A percentile compares a stretch with the other conserved stretches of the same genome.
Conservation (phyloP, 2,797 vertebrate genomes). For the Rhinoraja longicauda region DNA sequence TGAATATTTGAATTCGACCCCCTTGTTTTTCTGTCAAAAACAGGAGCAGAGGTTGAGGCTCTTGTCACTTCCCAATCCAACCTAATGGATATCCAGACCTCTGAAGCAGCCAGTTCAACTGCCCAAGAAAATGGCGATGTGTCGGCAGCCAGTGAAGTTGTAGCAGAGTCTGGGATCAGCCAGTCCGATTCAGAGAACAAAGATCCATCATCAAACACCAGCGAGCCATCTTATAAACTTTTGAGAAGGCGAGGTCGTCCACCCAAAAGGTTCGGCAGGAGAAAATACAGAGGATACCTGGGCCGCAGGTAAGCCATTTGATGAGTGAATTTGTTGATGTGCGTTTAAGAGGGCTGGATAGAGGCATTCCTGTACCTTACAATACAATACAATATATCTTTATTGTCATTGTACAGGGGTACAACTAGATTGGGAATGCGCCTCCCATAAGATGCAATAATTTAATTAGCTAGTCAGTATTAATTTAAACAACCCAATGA, state of each 20-base stretch:
- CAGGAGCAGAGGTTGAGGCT: conserved; percentile 59
- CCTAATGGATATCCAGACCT: conserved; percentile 50
- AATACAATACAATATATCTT: too few relatives aligned
- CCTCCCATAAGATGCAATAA: too few relatives aligned
- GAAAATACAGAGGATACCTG: conserved; percentile 88
- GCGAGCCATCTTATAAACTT: conserved; percentile 60
- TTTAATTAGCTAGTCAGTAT: too few relatives aligned
- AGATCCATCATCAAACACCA: conserved; percentile 68
- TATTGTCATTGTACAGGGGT: too few relatives aligned
- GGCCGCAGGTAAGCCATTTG: conserved; percentile 62
- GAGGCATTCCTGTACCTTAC: too few relatives aligned
- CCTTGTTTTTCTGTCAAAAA: conserved; percentile 39
- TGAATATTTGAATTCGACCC: neutral
- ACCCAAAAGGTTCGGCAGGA: conserved; percentile 84
- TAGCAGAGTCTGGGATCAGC: conserved; percentile 66
- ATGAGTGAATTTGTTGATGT: neutral
- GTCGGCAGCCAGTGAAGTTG: conserved; percentile 44
- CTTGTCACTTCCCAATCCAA: conserved; percentile 59
- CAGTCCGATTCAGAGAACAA: conserved; percentile 83
- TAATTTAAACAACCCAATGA: too few relatives aligned
- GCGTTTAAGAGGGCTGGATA: neutral
- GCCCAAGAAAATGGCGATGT: conserved; percentile 53
- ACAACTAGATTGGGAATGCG: too few relatives aligned
- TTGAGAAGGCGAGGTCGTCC: conserved; percentile 78
- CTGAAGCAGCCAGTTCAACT: conserved; percentile 75